Conservation (phyloP, 2,797 vertebrate genomes). For the Carcharodon carcharias region DNA sequence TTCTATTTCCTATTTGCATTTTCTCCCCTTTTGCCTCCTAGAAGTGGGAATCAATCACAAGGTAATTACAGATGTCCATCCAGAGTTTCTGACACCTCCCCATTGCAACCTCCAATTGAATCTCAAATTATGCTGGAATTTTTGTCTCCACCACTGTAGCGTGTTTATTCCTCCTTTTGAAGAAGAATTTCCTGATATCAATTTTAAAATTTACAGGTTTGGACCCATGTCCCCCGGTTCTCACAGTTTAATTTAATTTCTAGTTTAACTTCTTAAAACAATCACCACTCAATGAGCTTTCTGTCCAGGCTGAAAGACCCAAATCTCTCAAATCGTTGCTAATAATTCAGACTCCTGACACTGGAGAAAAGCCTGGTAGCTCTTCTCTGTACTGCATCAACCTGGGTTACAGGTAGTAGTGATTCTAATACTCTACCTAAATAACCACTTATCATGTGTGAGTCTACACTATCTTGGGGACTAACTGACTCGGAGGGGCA, state of each 20-base stretch:
- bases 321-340: neutral
- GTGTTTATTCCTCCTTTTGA: neutral
- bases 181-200: neutral
- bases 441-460: neutral
- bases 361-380: neutral
- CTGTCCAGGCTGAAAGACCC: neutral
- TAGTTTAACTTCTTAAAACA: neutral
- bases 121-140: neutral
- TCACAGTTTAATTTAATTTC: neutral
- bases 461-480: neutral
- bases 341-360: neutral
- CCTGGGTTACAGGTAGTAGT: neutral
- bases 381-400: neutral
- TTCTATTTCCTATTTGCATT: neutral
- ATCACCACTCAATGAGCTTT: neutral
- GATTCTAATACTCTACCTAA: neutral
- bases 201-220: neutral
- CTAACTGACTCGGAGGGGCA: neutral
- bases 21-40: neutral
- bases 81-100: neutral
- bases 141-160: neutral
- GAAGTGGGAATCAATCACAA: neutral
- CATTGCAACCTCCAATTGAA: neutral
- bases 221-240: neutral
- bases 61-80: neutral